Base-by-base conservation (phyloP, 2,113 vertebrate species). In the Gavia stellata region DNA sequence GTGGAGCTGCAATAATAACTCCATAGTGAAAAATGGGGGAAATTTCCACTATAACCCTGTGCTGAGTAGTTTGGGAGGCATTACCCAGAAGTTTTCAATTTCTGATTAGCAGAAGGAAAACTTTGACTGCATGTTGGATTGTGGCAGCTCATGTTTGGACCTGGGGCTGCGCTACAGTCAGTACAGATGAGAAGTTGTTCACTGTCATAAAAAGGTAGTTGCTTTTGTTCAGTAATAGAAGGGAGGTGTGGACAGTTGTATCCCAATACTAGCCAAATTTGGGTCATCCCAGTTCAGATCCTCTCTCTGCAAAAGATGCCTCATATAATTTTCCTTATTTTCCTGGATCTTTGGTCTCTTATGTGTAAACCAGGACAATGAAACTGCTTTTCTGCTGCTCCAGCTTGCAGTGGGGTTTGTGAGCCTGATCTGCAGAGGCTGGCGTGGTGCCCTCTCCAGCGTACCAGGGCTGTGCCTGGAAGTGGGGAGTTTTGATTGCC, bases 401-500 rank as follows among this genome's bases (percentile, higher is more conserved):
- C 4, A 4, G 8, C 29, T 77, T 34, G 21, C n/a, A 16, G n/a
- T 3, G 38, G 40, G 17, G 17, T 83, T 6, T 31, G 38, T 29
- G n/a, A 71, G 14, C 45, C 42, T 31, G 18, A 44, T 14, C 52
- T 45, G 33, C 47, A 49, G 77, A 38, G 49, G 5, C 40, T 75
- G 56, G 18, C 1, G 0, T 8, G 26, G 20, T 49, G 28, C 8
- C 21, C 3, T 29, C 34, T 56, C 17, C 17, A 56, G 9, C 1
- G 0, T 12, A 18, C 17, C 0, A 1, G 24, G 14, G 12, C 42
- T 50, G 18, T 58, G n/a, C 12, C 66, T 88, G 62, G 31, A 67
- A 50, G 10, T 3, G 10, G 9, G 4, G 11, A 18, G 21, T 47
- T 47, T 44, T 66, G 33, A 8, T 44, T 14, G 14, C 29, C 38